Evolutionary conservation across 2,888 invertebrate species (phyloP), one percentile per base, ranked within the genome.

Genomic region (Dynastes maya): DNA sequence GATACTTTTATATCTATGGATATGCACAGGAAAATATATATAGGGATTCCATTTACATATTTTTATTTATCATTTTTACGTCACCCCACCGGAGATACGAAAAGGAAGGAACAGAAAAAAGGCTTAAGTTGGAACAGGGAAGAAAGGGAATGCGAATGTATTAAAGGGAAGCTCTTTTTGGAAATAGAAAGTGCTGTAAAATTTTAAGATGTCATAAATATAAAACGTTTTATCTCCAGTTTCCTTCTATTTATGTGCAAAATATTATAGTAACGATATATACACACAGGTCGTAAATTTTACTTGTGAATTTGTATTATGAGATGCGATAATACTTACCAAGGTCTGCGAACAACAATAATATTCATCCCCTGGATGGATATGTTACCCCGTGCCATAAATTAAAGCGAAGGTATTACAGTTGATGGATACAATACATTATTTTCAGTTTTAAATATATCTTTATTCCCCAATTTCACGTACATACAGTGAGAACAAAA

Each of bases 141-240:
- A 40, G 11, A 8, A n/a, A 58, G 2, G 13, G 55, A 40, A 58
- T 49, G 72, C 2, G 32, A 71, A 58, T 40, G 40, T 58, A 72
- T 72, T 72, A 72, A 37, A 58, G 16, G 22, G 37, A 72, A 58
- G 37, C 40, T 72, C 40, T 37, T 37, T 22, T 70, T 70, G 37
- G 64, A 53, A 64, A 75, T 75, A 75, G 75, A 75, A 79, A 79
- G 78, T 78, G 78, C 80, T 78, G 81, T 80, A 81, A 80, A 82
- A 80, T 81, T 80, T 82, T 81, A 80, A 81, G 79, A 78, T 75
- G 78, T 78, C 80, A 79, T 80, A 81, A 82, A 82, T 80, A 82
- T 81, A 82, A 82, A 82, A 79, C 80, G 80, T 77, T 81, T 81
- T 81, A 82, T 82, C 81, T 72, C 80, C 71, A 77, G 76, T 79